Evolutionary conservation across 2,888 invertebrate genomes (phyloP), one percentile per base, ranked within the genome.

Genomic region (Drosophila mayaguana): DNA sequence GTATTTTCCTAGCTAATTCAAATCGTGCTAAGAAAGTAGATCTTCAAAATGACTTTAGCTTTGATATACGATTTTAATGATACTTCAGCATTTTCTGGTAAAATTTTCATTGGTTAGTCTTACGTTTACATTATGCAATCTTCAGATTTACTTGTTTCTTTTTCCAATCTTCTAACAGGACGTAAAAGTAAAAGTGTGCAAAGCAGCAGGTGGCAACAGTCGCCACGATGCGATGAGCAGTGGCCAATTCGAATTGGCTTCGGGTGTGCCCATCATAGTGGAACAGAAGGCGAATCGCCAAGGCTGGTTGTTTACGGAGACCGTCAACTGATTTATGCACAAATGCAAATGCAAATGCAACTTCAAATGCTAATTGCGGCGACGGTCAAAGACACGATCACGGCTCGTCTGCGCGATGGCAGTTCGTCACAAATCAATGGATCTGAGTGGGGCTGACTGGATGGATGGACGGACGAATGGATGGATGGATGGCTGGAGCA

Each of bases 281-380:
- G 51, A 1, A 20, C 51, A 51, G 51, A 51, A 51, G 34, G 51
- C 16, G n/a, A 0, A 4, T 45, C 46, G 67, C 42, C 70, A 75
- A 75, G 75, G 75, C 65, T 55, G 63, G 63, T 59, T 57, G 75
- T 63, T 67, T 50, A 48, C 42, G n/a, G 43, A 68, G 50, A 22
- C 50, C 46, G 63, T 40, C 25, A 25, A 20, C n/a, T 63, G 70
- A 85, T 86, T 88, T 88, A 86, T 84, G 86, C 88, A 60, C 38
- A 78, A 83, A 84, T 86, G 84, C 81, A 88, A 88, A 83, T 88
- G 73, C 78, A 78, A 86, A 88, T 83, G 85, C 80, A 85, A 85
- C 84, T 84, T 84, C 86, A 89, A 87, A 87, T 87, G 89, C 89
- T 86, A 89, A 89, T 86, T 86, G 88, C 85, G 83, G 76, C 73